Evolutionary conservation across 64 coral and sea anemone genomes (phyloP).

Genomic region (Astreopora myriophthalma): DNA sequence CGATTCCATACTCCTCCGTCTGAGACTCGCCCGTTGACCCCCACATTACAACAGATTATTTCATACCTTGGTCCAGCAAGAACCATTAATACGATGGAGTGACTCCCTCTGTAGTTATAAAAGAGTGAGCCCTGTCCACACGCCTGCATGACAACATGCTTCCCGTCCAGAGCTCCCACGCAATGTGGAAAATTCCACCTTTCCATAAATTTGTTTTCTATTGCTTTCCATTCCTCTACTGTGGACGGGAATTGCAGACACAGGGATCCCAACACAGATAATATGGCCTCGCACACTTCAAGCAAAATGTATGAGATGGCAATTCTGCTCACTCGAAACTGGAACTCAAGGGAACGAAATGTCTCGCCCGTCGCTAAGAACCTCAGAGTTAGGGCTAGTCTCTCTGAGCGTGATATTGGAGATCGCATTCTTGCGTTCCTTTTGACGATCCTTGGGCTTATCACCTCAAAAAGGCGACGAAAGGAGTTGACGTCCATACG

Average conservation of each 20-base stretch:
- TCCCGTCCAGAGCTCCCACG: slow-evolving; percentile 8
- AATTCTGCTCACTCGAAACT: slow-evolving; percentile 20
- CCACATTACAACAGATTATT: slow-evolving; percentile 36
- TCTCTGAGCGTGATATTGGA: background rate
- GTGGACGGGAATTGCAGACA: slow-evolving; percentile 42
- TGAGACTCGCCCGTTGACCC: slow-evolving; percentile 31
- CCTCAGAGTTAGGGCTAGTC: background rate
- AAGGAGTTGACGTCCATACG: slow-evolving; percentile 20
- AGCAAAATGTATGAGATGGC: background rate
- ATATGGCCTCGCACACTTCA: slow-evolving; percentile 25
- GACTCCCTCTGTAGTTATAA: slow-evolving; percentile 55
- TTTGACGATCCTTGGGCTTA: background rate
- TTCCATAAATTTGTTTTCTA: slow-evolving; percentile 32
- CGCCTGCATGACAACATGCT: slow-evolving; percentile 61
- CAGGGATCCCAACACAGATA: background rate
- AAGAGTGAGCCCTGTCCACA: slow-evolving; percentile 37
- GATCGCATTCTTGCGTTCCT: slow-evolving; percentile 7
- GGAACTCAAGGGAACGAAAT: background rate
- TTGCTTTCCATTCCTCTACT: slow-evolving; percentile 37
- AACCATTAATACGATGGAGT: slow-evolving; percentile 68
- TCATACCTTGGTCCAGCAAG: slow-evolving; percentile 48
- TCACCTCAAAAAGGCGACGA: background rate
- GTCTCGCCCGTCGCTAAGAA: slow-evolving; percentile 8
- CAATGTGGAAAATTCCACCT: slow-evolving; percentile 52
- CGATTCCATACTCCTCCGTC: slow-evolving; percentile 45